phyloP scores from a whole-genome alignment of 2,888 invertebrate genomes.

The Poecilus cupreus region DNA sequence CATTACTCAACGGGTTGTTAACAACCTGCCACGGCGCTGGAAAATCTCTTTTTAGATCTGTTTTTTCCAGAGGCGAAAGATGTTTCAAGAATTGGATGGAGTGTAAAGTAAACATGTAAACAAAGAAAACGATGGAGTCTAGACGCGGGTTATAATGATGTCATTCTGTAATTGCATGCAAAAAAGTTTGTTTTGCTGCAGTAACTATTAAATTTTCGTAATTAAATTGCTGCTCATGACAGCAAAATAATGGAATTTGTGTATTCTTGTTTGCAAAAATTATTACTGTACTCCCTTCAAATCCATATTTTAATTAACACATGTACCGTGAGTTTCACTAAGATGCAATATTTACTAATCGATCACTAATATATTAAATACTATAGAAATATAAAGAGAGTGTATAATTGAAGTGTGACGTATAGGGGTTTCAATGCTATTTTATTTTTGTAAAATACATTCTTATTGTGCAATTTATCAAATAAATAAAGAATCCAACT shows the following conservation, averaged over 20 bases:
- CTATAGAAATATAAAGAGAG: no score
- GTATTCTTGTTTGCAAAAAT: conserved; percentile 3
- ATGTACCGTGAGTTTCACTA: no score
- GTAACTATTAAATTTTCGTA: conserved; percentile 16
- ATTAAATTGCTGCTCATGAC: conserved; percentile 16
- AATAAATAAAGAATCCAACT: no score
- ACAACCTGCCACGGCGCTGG: conserved; percentile 31
- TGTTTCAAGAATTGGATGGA: not conserved
- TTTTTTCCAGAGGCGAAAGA: not conserved
- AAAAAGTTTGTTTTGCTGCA: not conserved
- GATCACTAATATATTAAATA: no score
- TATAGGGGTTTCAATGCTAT: no score
- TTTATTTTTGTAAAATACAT: no score
- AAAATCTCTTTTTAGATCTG: conserved; percentile 40
- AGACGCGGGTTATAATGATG: conserved; percentile 12
- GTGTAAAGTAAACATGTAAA: conserved; percentile 19
- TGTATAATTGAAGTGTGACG: no score
- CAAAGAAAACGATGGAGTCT: conserved; percentile 12
- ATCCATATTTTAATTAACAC: no score
- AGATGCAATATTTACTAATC: no score
- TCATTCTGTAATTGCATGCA: conserved; percentile 37
- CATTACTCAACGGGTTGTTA: conserved; percentile 48
- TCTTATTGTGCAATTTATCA: no score
- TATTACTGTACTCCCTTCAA: no score
- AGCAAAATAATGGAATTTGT: conserved; percentile 12